A percentile compares a stretch with the other conserved stretches of the same genome.
Conservation (phyloP, 2,888 invertebrate genomes). For the Melanotus villosus region DNA sequence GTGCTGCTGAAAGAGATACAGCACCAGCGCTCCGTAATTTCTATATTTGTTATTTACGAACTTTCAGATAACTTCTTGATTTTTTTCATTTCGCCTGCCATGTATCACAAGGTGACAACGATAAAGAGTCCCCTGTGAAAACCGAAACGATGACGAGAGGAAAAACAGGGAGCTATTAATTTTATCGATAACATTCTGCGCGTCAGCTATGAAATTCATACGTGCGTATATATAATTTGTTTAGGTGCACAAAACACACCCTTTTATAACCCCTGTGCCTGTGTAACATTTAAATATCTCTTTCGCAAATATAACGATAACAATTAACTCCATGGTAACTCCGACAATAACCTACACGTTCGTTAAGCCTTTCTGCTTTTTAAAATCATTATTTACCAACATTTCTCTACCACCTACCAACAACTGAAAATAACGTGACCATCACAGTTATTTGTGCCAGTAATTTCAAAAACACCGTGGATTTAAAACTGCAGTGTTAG, state of each 20-base stretch:
- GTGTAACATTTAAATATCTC: neutral
- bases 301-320: no score
- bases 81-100: conserved; percentile 56
- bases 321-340: no score
- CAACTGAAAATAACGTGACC: no score
- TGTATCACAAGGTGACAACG: conserved; percentile 58
- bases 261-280: neutral
- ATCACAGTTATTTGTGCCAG: no score
- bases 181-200: conserved; percentile 61
- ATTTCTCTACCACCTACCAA: no score
- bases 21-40: conserved; percentile 52
- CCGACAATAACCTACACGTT: no score
- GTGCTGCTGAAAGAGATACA: conserved; percentile 55
- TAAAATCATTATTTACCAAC: no score
- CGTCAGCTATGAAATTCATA: conserved; percentile 50
- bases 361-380: no score
- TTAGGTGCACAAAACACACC: conserved; percentile 7
- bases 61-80: conserved; percentile 55
- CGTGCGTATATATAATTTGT: conserved; percentile 37
- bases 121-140: conserved; percentile 57
- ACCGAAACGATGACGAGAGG: conserved; percentile 58
- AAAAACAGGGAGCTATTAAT: conserved; percentile 61
- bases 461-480: no score
- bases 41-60: conserved; percentile 58
- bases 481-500: no score